Percentiles rank a stretch among this genome's conserved stretches.
Evolutionary conservation across 2,888 invertebrate genomes (phyloP).

Genomic region (Cephus sareptanus): DNA sequence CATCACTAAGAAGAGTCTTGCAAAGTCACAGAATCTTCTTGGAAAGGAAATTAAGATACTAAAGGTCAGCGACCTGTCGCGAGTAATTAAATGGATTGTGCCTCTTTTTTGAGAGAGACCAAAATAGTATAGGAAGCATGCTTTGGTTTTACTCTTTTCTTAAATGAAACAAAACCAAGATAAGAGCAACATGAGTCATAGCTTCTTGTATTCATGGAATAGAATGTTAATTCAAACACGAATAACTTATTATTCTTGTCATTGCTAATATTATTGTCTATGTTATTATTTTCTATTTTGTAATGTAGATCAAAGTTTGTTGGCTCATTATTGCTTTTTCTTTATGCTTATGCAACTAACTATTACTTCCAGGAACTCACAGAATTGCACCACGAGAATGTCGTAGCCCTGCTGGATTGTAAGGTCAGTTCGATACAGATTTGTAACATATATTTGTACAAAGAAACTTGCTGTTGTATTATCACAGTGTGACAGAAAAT

Average conservation of each 20-base stretch:
- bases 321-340: constrained; percentile 14
- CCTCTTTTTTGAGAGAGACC: background rate
- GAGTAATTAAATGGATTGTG: background rate
- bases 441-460: background rate
- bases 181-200: background rate
- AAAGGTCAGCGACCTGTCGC: constrained; percentile 71
- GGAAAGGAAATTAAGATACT: constrained; percentile 99
- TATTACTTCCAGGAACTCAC: constrained; percentile 81
- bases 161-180: background rate
- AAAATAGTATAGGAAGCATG: background rate
- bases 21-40: constrained; percentile 96
- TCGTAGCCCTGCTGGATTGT: constrained; percentile 96
- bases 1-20: constrained; percentile 97
- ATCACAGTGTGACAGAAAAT: background rate
- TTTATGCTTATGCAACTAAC: constrained; percentile 13
- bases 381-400: constrained; percentile 97
- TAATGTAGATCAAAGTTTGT: too few relatives aligned
- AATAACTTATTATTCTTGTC: too few relatives aligned
- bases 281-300: too few relatives aligned
- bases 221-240: too few relatives aligned
- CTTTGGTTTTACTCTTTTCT: background rate
- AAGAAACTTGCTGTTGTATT: background rate
- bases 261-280: too few relatives aligned
- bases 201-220: too few relatives aligned
- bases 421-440: constrained; percentile 70